Base-by-base conservation (phyloP, 2,888 invertebrate species). In the Amiota mariae region DNA sequence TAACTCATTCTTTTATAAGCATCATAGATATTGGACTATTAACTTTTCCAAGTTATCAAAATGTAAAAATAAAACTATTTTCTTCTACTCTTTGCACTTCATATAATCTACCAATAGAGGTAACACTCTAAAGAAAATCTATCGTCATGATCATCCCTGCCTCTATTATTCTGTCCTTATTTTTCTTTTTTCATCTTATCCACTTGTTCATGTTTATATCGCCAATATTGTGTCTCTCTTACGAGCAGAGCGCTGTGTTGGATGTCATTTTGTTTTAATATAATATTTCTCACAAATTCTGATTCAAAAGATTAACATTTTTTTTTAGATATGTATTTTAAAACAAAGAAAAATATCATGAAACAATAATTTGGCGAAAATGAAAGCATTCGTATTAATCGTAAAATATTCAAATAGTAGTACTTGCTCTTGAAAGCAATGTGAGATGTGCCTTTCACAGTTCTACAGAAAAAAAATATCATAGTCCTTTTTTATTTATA, bases 381-480 rank as follows among this genome's bases (percentile, higher is more conserved):
- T 20, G 13, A 63, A 70, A 46, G 76, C 71, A 71, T 76, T 56
- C 74, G 59, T 70, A 73, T 71, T 77, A 75, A 74, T 61, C 73
- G 76, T 77, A 72, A 66, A 54, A 51, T 56, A 66, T 48, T 2
- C 36, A 36, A 36, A 6, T 4, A 36, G 6, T 36, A 36, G 36
- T 36, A 36, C 59, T 59, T 59, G 48, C 15, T 47, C 15, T 54
- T 54, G 13, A 73, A 76, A 80, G 78, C 78, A 81, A 87, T 87
- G 94, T 94, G 94, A 93, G 93, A 93, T 81, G 86, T 85, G 83
- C 94, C 95, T 94, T 95, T 95, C 95, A 94, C 95, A 94, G 95
- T 95, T 95, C 94, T 87, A 75, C 87, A 87, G 81, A 81, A 78
- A 78, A 78, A 78, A 36, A 36, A 36, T 6, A 36, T 4, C 2